phyloP scores from a whole-genome alignment of 2,888 invertebrate genomes.

The Tholera decimalis region DNA sequence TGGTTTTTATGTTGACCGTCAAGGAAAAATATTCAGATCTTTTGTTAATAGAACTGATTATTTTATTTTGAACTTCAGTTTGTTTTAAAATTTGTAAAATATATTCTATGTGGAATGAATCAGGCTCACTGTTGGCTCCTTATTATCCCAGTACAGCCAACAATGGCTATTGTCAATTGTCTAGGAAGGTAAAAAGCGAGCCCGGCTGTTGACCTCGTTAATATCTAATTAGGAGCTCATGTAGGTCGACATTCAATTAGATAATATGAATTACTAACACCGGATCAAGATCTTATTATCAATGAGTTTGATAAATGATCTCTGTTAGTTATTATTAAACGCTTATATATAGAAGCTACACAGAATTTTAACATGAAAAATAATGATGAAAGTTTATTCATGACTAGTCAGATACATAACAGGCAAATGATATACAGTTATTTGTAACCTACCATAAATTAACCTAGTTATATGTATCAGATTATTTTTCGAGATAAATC shows the following conservation, averaged over 20 bases:
- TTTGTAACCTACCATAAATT: too few species aligned
- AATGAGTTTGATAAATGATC: slow-evolving; percentile 47
- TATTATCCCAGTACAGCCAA: slow-evolving; percentile 24
- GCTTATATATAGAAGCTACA: not conserved
- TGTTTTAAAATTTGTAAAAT: slow-evolving; percentile 16
- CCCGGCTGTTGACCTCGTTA: slow-evolving; percentile 60
- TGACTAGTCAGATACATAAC: too few species aligned
- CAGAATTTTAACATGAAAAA: not conserved
- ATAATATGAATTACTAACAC: slow-evolving; percentile 48
- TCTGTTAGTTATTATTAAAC: slow-evolving; percentile 11
- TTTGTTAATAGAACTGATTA: slow-evolving; percentile 33
- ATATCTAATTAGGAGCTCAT: slow-evolving; percentile 53
- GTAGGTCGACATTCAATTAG: slow-evolving; percentile 61
- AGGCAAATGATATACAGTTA: too few species aligned
- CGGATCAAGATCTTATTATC: slow-evolving; percentile 51
- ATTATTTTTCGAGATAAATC: too few species aligned
- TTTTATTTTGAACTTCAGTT: slow-evolving; percentile 15
- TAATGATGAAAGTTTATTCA: too few species aligned
- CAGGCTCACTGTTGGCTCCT: slow-evolving; percentile 13
- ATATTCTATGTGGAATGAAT: slow-evolving; percentile 25
- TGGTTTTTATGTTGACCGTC: slow-evolving; percentile 55
- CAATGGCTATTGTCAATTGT: slow-evolving; percentile 56
- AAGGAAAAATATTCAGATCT: slow-evolving; percentile 34
- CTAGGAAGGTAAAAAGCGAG: slow-evolving; percentile 32
- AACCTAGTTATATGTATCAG: too few species aligned